Evolutionary conservation across 2,797 vertebrate genomes (phyloP).

Genomic region (Neopelma chrysocephalum): DNA sequence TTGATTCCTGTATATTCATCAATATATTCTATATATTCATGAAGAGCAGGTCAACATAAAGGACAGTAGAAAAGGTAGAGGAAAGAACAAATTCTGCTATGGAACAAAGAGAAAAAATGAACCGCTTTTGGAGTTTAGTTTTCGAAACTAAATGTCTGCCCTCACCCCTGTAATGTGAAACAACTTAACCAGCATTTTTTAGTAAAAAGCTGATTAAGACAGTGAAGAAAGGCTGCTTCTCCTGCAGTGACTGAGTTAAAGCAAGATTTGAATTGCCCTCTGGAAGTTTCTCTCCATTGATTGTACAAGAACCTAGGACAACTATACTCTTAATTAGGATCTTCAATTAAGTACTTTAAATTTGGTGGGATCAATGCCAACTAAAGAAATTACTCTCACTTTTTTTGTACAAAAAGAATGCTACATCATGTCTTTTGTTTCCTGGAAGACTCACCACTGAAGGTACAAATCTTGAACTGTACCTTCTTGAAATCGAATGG

Average conservation of each 20-base stretch:
- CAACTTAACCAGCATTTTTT: not conserved
- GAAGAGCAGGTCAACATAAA: not conserved
- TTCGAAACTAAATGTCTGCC: not conserved
- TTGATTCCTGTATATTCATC: not conserved
- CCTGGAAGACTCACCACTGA: not conserved
- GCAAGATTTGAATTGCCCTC: not conserved
- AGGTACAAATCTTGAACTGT: not conserved
- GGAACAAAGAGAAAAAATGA: not conserved
- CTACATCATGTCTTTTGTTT: not conserved
- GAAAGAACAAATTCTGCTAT: not conserved
- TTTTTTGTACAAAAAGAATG: not conserved
- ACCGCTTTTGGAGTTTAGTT: not conserved
- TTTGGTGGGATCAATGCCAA: not conserved
- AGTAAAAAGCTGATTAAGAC: not conserved
- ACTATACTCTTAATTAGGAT: not conserved
- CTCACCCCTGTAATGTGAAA: not conserved
- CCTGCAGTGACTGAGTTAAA: not conserved
- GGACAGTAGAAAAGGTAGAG: not conserved
- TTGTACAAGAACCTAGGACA: not conserved
- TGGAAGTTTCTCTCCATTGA: not conserved
- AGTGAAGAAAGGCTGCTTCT: not conserved
- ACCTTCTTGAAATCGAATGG: not conserved
- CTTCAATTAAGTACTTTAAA: conserved; percentile 9
- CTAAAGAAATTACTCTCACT: not conserved
- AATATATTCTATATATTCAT: not conserved